Conservation (phyloP, 92 coral and sea anemone genomes). For the Epizoanthus illoricatus region DNA sequence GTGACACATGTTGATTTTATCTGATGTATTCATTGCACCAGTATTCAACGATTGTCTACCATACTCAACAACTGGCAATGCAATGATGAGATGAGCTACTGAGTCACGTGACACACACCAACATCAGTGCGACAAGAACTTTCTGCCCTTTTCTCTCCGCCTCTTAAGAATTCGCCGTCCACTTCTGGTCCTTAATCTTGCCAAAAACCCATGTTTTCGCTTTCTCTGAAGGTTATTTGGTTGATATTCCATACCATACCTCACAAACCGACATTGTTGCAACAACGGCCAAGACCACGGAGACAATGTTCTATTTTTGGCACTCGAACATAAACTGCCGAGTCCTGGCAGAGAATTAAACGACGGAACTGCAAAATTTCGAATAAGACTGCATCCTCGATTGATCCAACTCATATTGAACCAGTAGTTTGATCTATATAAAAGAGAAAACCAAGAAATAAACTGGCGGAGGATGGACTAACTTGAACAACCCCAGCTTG, state of each 20-base stretch:
- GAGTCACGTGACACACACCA: not conserved
- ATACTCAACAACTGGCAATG: too few species aligned
- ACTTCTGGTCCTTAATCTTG: constrained; percentile 77
- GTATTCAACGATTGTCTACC: too few species aligned
- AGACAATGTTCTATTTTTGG: not conserved
- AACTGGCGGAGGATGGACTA: not conserved
- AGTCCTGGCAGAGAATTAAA: constrained; percentile 4
- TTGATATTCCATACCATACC: constrained; percentile 94
- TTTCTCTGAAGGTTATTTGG: constrained; percentile 93
- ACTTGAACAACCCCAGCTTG: too few species aligned
- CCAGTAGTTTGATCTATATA: not conserved
- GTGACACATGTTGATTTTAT: too few species aligned
- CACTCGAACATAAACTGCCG: not conserved
- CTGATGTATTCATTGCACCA: too few species aligned
- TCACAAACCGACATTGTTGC: constrained; percentile 79
- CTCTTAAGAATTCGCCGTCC: constrained; percentile 88
- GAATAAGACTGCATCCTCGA: constrained; percentile 54
- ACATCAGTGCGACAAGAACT: constrained; percentile 83
- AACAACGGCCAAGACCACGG: constrained; percentile 28
- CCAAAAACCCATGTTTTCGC: constrained; percentile 92
- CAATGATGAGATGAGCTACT: too few species aligned
- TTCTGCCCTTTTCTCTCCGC: constrained; percentile 86
- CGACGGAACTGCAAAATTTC: constrained; percentile 43
- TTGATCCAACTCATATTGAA: constrained; percentile 72
- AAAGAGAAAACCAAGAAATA: not conserved